A percentile compares a stretch with the other conserved stretches of the same genome.
Evolutionary conservation across 2,797 vertebrate genomes (phyloP).

Genomic region (Garrulus glandarius): DNA sequence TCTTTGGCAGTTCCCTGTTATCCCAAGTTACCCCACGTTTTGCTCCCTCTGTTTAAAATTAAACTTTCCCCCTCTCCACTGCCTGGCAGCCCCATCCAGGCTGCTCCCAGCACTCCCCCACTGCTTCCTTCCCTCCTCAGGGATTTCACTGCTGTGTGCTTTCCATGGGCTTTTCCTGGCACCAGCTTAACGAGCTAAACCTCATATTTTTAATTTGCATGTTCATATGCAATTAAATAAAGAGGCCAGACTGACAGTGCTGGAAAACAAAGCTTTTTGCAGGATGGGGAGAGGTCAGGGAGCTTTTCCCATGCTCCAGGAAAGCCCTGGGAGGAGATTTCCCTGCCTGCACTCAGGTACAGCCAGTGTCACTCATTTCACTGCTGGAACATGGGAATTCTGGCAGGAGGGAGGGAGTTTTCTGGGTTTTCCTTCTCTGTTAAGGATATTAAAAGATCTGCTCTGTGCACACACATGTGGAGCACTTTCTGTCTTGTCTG

Average conservation of each 20-base stretch:
- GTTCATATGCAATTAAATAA: not conserved
- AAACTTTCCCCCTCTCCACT: not conserved
- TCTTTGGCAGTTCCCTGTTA: not conserved
- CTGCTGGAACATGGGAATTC: not conserved
- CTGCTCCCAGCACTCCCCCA: not conserved
- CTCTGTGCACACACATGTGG: not conserved
- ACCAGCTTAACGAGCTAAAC: not conserved
- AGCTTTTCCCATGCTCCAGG: rapidly evolving
- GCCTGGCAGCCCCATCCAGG: not conserved
- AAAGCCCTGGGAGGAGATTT: not conserved
- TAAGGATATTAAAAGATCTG: not conserved
- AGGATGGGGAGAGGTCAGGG: not conserved
- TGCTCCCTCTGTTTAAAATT: not conserved
- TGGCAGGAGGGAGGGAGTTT: not conserved
- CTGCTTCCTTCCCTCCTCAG: not conserved
- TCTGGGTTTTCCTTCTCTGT: not conserved
- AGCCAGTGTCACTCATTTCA: not conserved
- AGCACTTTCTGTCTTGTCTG: not conserved
- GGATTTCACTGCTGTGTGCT: not conserved
- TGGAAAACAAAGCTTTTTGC: not conserved
- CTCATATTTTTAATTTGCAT: not conserved
- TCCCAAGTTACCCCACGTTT: not conserved
- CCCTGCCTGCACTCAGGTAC: rapidly evolving
- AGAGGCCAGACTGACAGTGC: not conserved
- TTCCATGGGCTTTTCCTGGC: not conserved